Conservation (phyloP, 2,113 vertebrate species). For the Platanista minor region DNA sequence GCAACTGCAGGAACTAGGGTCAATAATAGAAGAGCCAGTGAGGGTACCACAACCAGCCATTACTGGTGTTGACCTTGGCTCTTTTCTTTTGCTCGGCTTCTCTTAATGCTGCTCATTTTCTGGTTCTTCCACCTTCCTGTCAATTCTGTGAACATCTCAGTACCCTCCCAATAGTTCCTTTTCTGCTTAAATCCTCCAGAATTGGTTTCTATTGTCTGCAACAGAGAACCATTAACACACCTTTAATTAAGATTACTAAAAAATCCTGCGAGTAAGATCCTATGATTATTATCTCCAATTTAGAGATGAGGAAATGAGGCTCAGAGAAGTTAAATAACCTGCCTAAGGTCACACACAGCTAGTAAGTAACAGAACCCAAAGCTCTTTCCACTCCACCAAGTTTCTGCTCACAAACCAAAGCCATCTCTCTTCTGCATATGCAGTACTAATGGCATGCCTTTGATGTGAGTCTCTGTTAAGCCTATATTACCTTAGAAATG, state of each 20-base stretch:
- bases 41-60: neutral
- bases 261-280: neutral
- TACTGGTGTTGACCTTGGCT: neutral
- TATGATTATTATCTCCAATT: neutral
- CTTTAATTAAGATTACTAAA: neutral
- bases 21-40: neutral
- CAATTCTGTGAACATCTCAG: neutral
- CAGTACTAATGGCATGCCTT: neutral
- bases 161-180: neutral
- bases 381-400: neutral
- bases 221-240: neutral
- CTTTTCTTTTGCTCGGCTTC: neutral
- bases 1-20: neutral
- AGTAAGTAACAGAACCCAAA: neutral
- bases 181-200: neutral
- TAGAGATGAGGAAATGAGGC: neutral
- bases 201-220: neutral
- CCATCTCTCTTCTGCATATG: neutral
- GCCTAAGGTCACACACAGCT: neutral
- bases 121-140: neutral
- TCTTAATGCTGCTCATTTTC: neutral
- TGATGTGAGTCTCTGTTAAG: neutral
- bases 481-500: neutral
- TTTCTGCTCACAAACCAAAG: neutral
- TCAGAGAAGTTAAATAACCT: neutral